Conservation (phyloP, 2,888 invertebrate genomes). For the Phortica okadai region DNA sequence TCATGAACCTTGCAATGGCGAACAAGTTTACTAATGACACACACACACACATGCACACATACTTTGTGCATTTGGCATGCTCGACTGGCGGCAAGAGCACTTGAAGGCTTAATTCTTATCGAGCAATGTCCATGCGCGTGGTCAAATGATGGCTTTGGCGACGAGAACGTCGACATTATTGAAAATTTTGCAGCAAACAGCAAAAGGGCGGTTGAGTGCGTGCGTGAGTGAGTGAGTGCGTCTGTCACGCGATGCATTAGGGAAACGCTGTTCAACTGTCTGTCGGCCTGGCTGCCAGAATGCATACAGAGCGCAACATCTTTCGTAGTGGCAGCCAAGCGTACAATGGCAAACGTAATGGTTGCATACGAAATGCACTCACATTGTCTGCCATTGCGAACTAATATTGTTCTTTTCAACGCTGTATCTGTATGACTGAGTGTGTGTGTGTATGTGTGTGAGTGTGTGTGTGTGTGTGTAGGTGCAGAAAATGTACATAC, state of each 20-base stretch:
- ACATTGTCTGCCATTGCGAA: conserved; percentile 49
- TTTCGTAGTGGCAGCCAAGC: conserved; percentile 19
- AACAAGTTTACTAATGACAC: background rate
- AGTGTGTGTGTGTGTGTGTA: background rate
- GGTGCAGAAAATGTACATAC: too few species aligned
- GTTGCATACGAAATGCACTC: conserved; percentile 33
- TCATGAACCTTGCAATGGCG: background rate
- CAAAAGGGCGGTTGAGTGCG: conserved; percentile 41
- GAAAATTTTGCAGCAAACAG: conserved; percentile 36
- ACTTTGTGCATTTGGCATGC: background rate
- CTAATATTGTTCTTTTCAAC: conserved; percentile 40
- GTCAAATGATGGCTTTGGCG: conserved; percentile 45
- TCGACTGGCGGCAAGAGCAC: conserved; percentile 41
- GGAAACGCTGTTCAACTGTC: background rate
- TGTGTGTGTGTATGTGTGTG: background rate
- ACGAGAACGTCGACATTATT: conserved; percentile 31
- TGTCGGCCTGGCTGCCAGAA: background rate
- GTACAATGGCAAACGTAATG: background rate
- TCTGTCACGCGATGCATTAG: background rate
- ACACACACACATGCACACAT: background rate
- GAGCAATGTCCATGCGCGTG: conserved; percentile 51
- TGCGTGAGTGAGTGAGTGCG: background rate
- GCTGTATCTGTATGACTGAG: conserved; percentile 18
- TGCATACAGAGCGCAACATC: background rate
- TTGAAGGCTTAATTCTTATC: conserved; percentile 65